Base-by-base conservation (phyloP, 2,888 invertebrate genomes). In the Drosophila suboccidentalis region DNA sequence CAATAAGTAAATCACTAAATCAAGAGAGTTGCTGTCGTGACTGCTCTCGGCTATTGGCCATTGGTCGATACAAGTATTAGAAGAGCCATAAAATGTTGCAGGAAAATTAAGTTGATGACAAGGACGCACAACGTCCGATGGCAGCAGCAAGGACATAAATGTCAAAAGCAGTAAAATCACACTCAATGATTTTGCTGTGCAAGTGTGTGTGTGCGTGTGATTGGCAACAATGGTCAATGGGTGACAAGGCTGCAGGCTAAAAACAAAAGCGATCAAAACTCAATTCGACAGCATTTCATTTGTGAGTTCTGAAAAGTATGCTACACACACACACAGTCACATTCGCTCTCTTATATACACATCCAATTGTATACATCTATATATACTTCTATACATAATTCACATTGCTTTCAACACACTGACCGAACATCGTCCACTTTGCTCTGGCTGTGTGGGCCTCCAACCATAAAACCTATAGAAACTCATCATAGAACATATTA, bases 131-230 rank as follows among this genome's bases (percentile, higher is more conserved):
- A 44, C 26, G 54, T 44, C 15, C 46, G 41, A 50, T 39, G 62
- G 49, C 43, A 60, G 41, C 6, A 29, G 60, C 46, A 69, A 69
- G 85, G 63, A 65, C 82, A 87, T 86, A 82, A 87, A 86, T 89
- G 88, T 85, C 89, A 87, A 82, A 69, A 82, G 71, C 89, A 87
- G 88, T 85, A 74, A 80, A 89, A 87, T 89, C 78, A 67, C 70
- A 71, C 39, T 60, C 67, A 61, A 59, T 75, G 75, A 63, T 38
- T 49, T 59, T 39, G 38, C 29, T 46, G n/a, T 38, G 64, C 47
- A 13, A 29, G 53, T 13, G 58, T 54, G 58, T 36, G 60, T 39
- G 43, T 26, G 50, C 36, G 50, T 36, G 44, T 54, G 53, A 69
- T 63, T 55, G 74, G 62, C 68, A 63, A 68, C 75, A 70, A 58